Evolutionary conservation across 1,140 invertebrate species (phyloP), one percentile per base, ranked within the genome.

Genomic region (Pachypsylla venusta): DNA sequence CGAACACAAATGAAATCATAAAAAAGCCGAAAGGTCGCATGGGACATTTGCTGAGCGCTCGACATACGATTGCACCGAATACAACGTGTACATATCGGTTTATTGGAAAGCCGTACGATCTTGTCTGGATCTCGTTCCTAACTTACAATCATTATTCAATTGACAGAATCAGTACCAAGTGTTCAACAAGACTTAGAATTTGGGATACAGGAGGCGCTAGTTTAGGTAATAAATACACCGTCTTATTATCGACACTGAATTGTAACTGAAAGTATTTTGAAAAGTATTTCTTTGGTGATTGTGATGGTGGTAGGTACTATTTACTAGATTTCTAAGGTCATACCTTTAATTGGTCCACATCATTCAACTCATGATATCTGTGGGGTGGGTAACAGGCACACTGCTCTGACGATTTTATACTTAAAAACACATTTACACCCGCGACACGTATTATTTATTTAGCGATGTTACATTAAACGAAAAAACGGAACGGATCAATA

Each of bases 41-140:
- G 19, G 86, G 86, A 1, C 71, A 76, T 55, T 71, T 93, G 25
- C 75, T 84, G 27, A 87, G 84, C 61, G 87, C 88, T 1, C 75
- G 84, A 53, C 89, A 92, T 71, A 87, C 87, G 19, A 72, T 92
- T 55, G 83, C 88, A 40, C 85, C 85, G 1, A 86, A 86, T 64
- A 88, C 87, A 28, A 90, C 85, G 12, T 93, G 89, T 72, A 84
- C 81, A 16, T 92, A 89, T 79, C 83, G 81, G 61, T 87, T 93
- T 67, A 78, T 81, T 64, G 89, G 88, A 16, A 77, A 79, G 54
- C 77, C 80, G 22, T 81, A 80, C 54, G 87, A 92, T 66, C 75
- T 84, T 25, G 81, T 93, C 19, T 93, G 89, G 89, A 75, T 92
- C 35, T 90, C 87, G 68, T 92, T 91, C 68, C 78, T 86, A 53